A percentile compares a stretch with the other conserved stretches of the same genome.
Evolutionary conservation across 2,113 vertebrate genomes (phyloP).

Genomic region (Salvator merianae): DNA sequence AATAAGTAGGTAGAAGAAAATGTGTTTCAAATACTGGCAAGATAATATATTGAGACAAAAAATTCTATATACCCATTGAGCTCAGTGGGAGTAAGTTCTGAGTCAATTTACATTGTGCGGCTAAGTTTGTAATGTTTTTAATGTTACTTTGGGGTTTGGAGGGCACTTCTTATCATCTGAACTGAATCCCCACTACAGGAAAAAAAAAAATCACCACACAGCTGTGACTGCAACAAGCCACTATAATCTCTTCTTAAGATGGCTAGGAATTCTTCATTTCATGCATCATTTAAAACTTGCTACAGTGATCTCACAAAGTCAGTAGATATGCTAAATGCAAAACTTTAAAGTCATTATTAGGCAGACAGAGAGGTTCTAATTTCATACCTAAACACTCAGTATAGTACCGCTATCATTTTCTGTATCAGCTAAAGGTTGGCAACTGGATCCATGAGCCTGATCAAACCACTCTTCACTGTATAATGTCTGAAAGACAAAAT

Average conservation of each 20-base stretch:
- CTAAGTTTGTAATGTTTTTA: not conserved
- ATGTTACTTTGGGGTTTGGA: conserved; percentile 60
- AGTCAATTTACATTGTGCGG: not conserved
- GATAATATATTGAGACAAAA: not conserved
- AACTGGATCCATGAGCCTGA: not conserved
- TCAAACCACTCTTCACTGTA: not conserved
- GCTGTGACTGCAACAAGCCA: conserved; percentile 68
- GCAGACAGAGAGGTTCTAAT: conserved; percentile 58
- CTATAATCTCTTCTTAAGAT: conserved; percentile 65
- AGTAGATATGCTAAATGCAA: conserved; percentile 69
- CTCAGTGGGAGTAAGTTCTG: not conserved
- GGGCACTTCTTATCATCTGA: conserved; percentile 50
- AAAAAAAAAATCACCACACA: conserved; percentile 53
- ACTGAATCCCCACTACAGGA: conserved; percentile 42
- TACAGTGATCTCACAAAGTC: conserved; percentile 71
- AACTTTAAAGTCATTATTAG: conserved; percentile 66
- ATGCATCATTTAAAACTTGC: conserved; percentile 76
- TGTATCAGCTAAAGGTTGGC: not conserved
- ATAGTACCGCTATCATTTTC: not conserved
- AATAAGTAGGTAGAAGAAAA: not conserved
- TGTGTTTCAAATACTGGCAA: not conserved
- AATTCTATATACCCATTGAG: not conserved
- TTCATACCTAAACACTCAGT: conserved; percentile 63
- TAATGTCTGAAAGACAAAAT: not conserved
- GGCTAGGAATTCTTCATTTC: conserved; percentile 73